Base-by-base conservation (phyloP, 1,140 invertebrate species). In the Kradibia gibbosae region DNA sequence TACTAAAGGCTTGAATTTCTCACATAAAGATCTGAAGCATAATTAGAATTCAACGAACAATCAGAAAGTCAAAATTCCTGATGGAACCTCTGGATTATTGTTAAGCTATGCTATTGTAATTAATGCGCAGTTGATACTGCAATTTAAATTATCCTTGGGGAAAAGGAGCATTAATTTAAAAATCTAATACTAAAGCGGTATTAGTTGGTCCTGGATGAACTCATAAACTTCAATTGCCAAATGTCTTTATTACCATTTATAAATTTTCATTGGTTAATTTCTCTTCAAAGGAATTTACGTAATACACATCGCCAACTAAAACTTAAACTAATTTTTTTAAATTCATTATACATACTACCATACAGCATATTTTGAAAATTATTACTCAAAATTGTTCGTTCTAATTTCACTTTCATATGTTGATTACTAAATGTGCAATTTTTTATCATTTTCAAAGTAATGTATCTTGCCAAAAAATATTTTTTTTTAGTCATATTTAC, bases 141-240 rank as follows among this genome's bases (percentile, higher is more conserved):
- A 67, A 67, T 67, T 39, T 36, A 36, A 67, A 67, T 67, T 39
- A 7, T 10, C 20, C 3, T 22, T 39, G 15, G 39, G 39, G 4
- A 39, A 8, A 67, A 67, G 22, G 62, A 67, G 34, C n/a, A 39
- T 67, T 17, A 39, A 67, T 67, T 39, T 67, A 0, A 67, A 67
- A 67, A 67, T 22, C 39, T 4, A 7, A n/a, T 39, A 22, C 34
- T n/a, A 11, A n/a, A 39, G 20, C 15, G 20, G n/a, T 39, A 20
- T 36, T 20, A 22, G 20, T 10, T 39, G 22, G 34, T 39, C 2
- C 20, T 39, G 34, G 4, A 67, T n/a, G 20, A 39, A 39, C 34
- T 67, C 62, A n/a, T 67, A 67, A 39, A 67, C 39, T 22, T 67
- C 34, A 67, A 67, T 39, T 39, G 20, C 39, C 62, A 67, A n/a